These are phyloP conservation scores for Rhabditophanes sp. DNA, from an alignment of 2,888 invertebrate genomes.

Conservation along the genomic window DNA sequence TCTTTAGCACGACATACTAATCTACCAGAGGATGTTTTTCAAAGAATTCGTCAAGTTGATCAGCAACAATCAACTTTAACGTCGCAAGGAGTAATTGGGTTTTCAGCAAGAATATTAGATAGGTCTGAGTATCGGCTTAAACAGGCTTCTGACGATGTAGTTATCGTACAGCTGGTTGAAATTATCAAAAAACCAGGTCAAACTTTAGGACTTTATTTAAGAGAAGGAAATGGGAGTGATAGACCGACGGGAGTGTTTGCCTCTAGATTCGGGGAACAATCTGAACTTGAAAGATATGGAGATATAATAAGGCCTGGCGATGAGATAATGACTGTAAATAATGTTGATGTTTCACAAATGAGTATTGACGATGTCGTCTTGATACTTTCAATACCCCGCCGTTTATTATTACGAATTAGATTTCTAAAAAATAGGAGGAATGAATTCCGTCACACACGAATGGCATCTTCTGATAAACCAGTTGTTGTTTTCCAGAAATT, in stretches of 20 bases:
- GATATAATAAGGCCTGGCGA: conserved; percentile 87
- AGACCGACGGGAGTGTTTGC: conserved; percentile 91
- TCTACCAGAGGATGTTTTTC: conserved; percentile 36
- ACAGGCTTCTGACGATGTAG: conserved; percentile 19
- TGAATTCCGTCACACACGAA: conserved; percentile 4
- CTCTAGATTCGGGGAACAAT: conserved; percentile 71
- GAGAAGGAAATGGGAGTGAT: conserved; percentile 80
- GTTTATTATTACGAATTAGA: conserved; percentile 58
- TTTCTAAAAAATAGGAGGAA: conserved; percentile 19
- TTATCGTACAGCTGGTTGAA: conserved; percentile 59
- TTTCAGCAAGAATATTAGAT: conserved; percentile 38
- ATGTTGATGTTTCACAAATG: conserved; percentile 93
- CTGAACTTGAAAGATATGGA: conserved; percentile 57
- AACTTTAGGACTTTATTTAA: conserved; percentile 83
- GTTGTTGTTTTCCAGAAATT: conserved; percentile 40
- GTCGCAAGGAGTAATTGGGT: conserved; percentile 27
- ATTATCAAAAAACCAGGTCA: conserved; percentile 97
- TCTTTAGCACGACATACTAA: too few species aligned
- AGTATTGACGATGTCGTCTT: conserved; percentile 96
- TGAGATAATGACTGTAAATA: conserved; percentile 90
- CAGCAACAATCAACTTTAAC: conserved; percentile 38
- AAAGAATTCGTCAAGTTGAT: conserved; percentile 36
- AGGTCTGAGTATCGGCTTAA: conserved; percentile 19
- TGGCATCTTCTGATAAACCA: conserved; percentile 16
- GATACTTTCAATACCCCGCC: conserved; percentile 93